Percentiles rank a stretch among this genome's conserved stretches.
These are phyloP conservation scores for Oreochromis grahami DNA, from an alignment of 2,797 vertebrate genomes.

Conservation along the genomic window DNA sequence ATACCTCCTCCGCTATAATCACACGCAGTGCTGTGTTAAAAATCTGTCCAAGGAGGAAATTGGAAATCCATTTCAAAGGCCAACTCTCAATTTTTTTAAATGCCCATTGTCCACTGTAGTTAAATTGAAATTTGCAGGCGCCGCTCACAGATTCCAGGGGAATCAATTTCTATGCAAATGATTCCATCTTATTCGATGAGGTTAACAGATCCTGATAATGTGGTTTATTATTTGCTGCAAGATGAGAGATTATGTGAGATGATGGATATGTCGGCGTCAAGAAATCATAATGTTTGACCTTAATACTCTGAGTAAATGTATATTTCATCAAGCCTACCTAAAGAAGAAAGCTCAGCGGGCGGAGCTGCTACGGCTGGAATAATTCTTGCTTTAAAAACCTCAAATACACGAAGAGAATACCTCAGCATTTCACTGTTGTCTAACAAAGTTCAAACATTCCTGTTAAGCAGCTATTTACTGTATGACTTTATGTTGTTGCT, in stretches of 20 bases:
- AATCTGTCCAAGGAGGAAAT: conserved; percentile 61
- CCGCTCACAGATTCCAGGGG: conserved; percentile 63
- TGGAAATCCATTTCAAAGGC: conserved; percentile 67
- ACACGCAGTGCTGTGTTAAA: conserved; percentile 50
- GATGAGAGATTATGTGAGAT: conserved; percentile 63
- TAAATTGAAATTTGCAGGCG: conserved; percentile 68
- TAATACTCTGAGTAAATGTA: conserved; percentile 62
- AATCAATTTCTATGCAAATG: conserved; percentile 84
- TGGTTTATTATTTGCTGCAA: conserved; percentile 69
- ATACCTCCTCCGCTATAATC: conserved; percentile 53
- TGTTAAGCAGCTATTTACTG: not conserved
- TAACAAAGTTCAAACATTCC: not conserved
- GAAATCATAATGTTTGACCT: conserved; percentile 68
- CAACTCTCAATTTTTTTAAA: conserved; percentile 50
- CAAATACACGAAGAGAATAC: not conserved
- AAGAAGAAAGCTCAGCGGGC: not conserved
- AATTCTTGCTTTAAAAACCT: not conserved
- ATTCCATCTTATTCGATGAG: conserved; percentile 63
- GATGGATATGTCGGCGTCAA: conserved; percentile 68
- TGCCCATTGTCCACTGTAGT: conserved; percentile 66
- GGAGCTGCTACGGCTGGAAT: conserved; percentile 9
- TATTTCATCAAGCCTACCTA: conserved; percentile 49
- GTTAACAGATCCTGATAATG: conserved; percentile 72
- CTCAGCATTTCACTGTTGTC: not conserved
- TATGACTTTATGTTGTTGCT: not conserved